phyloP scores from a whole-genome alignment of 2,113 vertebrate genomes.

The Sebastes fasciatus region DNA sequence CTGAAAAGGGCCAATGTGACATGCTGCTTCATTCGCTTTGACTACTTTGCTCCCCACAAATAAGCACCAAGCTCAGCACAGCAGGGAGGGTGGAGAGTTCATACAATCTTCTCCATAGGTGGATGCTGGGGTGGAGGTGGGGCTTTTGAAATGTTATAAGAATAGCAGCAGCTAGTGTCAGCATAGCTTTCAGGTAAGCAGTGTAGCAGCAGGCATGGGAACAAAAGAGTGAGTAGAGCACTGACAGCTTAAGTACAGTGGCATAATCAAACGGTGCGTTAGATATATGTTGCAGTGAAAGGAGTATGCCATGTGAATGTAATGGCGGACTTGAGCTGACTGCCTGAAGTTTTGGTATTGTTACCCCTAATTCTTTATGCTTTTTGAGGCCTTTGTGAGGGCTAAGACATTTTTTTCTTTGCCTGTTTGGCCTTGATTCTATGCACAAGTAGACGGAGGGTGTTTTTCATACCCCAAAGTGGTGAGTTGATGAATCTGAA shows the following conservation, averaged over 20 bases:
- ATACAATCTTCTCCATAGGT: background rate
- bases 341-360: background rate
- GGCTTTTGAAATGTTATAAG: background rate
- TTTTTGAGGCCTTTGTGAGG: background rate
- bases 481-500: background rate
- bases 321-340: background rate
- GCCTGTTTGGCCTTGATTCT: background rate
- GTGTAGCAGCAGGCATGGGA: background rate
- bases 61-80: background rate
- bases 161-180: background rate
- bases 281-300: background rate
- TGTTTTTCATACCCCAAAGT: too few species aligned
- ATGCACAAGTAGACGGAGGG: background rate
- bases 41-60: background rate
- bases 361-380: background rate
- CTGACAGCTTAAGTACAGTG: constrained; percentile 6
- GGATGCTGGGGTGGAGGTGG: background rate
- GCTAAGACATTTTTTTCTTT: background rate
- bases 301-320: background rate
- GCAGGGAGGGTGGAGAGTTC: background rate
- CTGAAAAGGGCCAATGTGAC: background rate
- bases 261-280: background rate
- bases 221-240: background rate
- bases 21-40: background rate
- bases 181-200: background rate